These are phyloP conservation scores for Carpatolechia fugitivella DNA, from an alignment of 2,888 invertebrate species.

Conservation along the genomic window DNA sequence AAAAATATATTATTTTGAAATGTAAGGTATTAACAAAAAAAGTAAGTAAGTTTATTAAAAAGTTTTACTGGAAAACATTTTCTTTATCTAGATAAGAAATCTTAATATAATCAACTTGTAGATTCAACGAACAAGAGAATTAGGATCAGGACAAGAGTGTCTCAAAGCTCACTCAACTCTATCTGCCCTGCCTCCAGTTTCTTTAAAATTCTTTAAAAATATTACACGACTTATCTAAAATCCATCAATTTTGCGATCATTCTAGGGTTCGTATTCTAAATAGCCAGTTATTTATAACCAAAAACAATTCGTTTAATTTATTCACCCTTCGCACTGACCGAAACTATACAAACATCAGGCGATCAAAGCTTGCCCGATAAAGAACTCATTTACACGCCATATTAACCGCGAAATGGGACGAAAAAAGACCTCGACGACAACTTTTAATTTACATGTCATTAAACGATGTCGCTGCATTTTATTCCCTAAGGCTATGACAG, in stretches of 20 bases:
- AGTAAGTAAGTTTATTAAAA: too few species aligned
- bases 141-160: too few species aligned
- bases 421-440: slow-evolving; percentile 53
- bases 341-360: slow-evolving; percentile 63
- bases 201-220: too few species aligned
- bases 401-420: slow-evolving; percentile 72
- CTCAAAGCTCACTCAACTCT: too few species aligned
- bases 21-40: too few species aligned
- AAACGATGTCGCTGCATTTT: slow-evolving; percentile 24
- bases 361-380: slow-evolving; percentile 67
- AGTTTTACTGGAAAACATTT: too few species aligned
- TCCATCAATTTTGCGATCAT: neutral
- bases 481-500: slow-evolving; percentile 28
- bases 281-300: slow-evolving; percentile 14
- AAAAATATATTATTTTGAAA: too few species aligned
- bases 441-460: slow-evolving; percentile 26
- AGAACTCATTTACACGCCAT: slow-evolving; percentile 76
- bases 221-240: neutral
- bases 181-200: too few species aligned
- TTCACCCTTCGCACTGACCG: slow-evolving; percentile 56
- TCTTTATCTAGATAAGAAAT: too few species aligned
- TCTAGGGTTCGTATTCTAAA: slow-evolving; percentile 5
- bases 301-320: slow-evolving; percentile 48
- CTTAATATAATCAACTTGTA: too few species aligned
- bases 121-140: too few species aligned